Evolutionary conservation across 2,888 invertebrate species (phyloP).

Genomic region (Tiphia femorata): DNA sequence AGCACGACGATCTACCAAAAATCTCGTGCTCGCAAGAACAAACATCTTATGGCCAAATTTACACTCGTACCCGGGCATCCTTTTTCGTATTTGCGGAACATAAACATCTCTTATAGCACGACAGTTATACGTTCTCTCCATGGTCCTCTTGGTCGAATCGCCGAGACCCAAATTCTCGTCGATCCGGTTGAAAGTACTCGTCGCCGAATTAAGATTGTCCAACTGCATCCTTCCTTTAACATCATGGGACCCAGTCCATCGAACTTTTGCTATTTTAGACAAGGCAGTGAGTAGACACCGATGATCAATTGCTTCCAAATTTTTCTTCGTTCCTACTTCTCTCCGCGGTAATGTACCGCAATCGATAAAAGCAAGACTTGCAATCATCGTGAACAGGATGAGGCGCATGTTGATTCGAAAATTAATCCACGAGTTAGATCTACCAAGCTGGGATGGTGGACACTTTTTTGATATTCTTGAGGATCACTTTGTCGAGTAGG

Average conservation of each 20-base stretch:
- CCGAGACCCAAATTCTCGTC: neutral
- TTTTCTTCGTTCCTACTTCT: too few species aligned
- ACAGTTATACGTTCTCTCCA: constrained; percentile 42
- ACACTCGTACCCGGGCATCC: constrained; percentile 52
- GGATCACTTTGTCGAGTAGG: neutral
- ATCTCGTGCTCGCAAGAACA: constrained; percentile 53
- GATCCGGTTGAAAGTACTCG: neutral
- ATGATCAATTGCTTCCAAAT: too few species aligned
- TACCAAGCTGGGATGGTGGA: too few species aligned
- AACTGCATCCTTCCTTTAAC: neutral
- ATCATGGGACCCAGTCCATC: constrained; percentile 19
- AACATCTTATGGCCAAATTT: constrained; percentile 43
- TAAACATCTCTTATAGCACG: constrained; percentile 43
- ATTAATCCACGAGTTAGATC: too few species aligned
- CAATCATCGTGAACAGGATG: too few species aligned
- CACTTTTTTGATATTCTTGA: too few species aligned
- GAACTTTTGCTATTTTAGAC: constrained; percentile 52
- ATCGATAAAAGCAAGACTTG: too few species aligned
- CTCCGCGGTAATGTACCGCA: too few species aligned
- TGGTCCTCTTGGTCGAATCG: constrained; percentile 5
- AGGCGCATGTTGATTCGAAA: too few species aligned
- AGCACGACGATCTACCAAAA: constrained; percentile 45
- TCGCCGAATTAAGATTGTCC: neutral
- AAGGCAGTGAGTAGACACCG: constrained; percentile 41
- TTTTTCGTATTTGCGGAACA: constrained; percentile 42